phyloP scores from a whole-genome alignment of 2,113 vertebrate genomes.

The Orcinus orca region DNA sequence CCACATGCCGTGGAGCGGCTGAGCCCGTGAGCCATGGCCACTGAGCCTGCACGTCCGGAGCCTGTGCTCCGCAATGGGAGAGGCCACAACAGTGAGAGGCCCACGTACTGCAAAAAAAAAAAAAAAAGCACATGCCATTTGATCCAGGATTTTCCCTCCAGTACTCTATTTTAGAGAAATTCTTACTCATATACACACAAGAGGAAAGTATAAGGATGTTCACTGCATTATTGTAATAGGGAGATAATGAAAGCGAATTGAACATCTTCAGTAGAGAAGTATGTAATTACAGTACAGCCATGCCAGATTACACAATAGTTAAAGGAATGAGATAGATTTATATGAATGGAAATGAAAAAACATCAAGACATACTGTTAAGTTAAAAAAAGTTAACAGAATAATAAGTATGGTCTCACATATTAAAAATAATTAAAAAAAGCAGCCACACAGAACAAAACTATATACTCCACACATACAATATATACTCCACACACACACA shows the following conservation, averaged over 20 bases:
- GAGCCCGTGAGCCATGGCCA: no score
- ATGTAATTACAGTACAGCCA: not conserved
- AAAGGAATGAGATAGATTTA: not conserved
- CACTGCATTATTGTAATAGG: not conserved
- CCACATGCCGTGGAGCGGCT: no score
- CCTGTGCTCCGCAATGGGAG: no score
- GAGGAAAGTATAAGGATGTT: not conserved
- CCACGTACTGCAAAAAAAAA: no score
- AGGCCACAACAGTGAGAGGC: no score
- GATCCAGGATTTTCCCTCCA: not conserved
- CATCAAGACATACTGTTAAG: not conserved
- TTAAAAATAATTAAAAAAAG: not conserved
- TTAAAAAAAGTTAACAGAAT: not conserved
- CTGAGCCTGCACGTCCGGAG: no score
- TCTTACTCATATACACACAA: not conserved
- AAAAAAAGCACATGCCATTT: not conserved
- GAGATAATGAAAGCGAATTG: not conserved
- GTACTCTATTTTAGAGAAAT: not conserved
- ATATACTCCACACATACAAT: not conserved
- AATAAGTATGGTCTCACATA: not conserved
- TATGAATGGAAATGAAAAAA: not conserved
- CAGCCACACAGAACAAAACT: not conserved
- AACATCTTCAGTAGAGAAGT: not conserved
- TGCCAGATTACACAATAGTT: not conserved
- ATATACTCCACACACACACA: not conserved